Percentiles rank a stretch among this genome's conserved stretches.
Evolutionary conservation across 2,888 invertebrate genomes (phyloP).

Genomic region (Eupithecia vulgata): DNA sequence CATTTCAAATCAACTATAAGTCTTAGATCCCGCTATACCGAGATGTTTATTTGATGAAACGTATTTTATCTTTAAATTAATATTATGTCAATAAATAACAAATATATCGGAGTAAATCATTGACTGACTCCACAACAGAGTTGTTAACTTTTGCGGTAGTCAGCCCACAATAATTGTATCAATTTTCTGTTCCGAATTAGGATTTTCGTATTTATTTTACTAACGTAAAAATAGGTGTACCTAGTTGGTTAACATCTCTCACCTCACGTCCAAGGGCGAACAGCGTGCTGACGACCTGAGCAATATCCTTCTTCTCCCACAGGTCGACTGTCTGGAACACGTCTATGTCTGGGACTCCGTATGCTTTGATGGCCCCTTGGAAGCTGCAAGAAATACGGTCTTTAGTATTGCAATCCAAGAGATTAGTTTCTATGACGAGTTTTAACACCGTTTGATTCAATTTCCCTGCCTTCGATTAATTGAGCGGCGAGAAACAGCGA

Average conservation of each 20-base stretch:
- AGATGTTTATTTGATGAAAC: no score
- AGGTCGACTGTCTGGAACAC: conserved; percentile 98
- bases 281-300: conserved; percentile 92
- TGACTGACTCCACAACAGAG: background rate
- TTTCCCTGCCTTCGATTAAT: background rate
- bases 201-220: background rate
- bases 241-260: conserved; percentile 33
- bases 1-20: background rate
- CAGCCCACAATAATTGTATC: no score
- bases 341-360: conserved; percentile 95
- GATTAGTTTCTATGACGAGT: background rate
- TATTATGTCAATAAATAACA: no score
- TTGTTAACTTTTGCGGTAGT: no score
- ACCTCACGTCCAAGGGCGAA: conserved; percentile 94
- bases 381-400: conserved; percentile 81
- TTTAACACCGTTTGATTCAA: background rate
- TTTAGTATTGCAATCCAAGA: background rate
- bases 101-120: background rate
- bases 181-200: background rate
- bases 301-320: conserved; percentile 96
- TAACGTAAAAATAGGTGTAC: background rate
- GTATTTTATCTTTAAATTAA: no score
- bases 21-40: no score
- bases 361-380: conserved; percentile 92
- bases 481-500: background rate